A percentile compares a stretch with the other conserved stretches of the same genome.
These are phyloP conservation scores for Eupelmus urozonus DNA, from an alignment of 2,888 invertebrate species.

Conservation along the genomic window DNA sequence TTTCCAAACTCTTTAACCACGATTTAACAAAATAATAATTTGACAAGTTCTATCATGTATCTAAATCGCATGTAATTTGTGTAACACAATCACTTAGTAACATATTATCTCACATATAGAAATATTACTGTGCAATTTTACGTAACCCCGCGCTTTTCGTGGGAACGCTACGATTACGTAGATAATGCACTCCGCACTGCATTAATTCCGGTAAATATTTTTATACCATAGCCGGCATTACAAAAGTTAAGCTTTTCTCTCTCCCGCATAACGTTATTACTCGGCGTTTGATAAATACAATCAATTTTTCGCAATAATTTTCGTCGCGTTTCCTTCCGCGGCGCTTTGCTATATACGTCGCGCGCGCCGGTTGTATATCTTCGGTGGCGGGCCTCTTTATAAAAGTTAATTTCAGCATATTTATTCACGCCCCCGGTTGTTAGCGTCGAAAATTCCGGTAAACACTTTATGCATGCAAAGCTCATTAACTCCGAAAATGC, in stretches of 20 bases:
- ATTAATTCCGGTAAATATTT: too few relatives aligned
- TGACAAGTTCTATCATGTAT: neutral
- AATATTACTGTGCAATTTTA: conserved; percentile 37
- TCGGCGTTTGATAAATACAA: neutral
- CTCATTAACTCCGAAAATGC: conserved; percentile 12
- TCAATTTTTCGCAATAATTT: neutral
- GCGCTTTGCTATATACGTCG: too few relatives aligned
- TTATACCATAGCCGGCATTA: too few relatives aligned
- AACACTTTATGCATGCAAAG: conserved; percentile 12
- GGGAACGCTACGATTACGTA: conserved; percentile 34
- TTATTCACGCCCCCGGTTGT: conserved; percentile 4
- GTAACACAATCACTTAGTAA: neutral
- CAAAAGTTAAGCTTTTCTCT: too few relatives aligned
- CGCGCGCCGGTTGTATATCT: neutral
- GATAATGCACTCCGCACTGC: too few relatives aligned
- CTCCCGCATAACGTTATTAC: neutral
- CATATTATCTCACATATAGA: conserved; percentile 26
- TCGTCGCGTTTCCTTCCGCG: neutral
- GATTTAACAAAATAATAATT: too few relatives aligned
- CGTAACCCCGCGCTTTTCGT: conserved; percentile 35
- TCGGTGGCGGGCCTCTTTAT: neutral
- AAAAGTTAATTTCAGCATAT: conserved; percentile 24
- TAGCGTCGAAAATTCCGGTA: neutral
- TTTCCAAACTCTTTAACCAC: too few relatives aligned
- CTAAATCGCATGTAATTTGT: neutral